Evolutionary conservation across 2,888 invertebrate genomes (phyloP), one percentile per base, ranked within the genome.

Genomic region (Scaptodrosophila latifasciaeformis): DNA sequence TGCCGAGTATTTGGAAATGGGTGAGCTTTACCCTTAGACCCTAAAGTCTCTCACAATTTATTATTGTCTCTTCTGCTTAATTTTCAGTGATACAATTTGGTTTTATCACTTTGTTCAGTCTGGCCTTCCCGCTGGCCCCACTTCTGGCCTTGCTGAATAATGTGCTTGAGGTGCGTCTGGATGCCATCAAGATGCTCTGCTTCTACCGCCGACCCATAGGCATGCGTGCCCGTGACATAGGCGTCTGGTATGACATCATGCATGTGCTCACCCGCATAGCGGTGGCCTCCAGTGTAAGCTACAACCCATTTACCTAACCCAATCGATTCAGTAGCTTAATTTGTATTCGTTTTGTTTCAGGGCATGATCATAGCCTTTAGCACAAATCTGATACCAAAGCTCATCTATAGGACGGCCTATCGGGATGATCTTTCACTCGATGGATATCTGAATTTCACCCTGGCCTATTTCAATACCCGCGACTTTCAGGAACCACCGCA

Each of bases 1-100:
- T 85, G 89, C 90, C 42, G 95, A 95, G 85, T 95, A 95, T 86
- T 87, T 95, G 49, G 95, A 95, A 89, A 95, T 96, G 94, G 91
- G 93, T 93, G 83, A 85, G 59, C 44, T 6, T n/a, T 24, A 6
- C 5, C 10, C 5, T 35, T 27, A 15, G n/a, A n/a, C 27, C 13
- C 3, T 24, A 5, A 24, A 19, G 7, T n/a, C 18, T 43, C n/a
- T n/a, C 2, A 31, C 5, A 7, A 13, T 37, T 31, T 29, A 34
- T 43, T 24, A 3, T 12, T 19, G 3, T 29, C 12, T 39, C 6
- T 13, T 19, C 7, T 24, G 4, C 24, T 24, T 24, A 24, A 3
- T 7, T 86, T 88, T 19, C 82, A 93, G 94, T 94, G 49, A 87
- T 95, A 17, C 95, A 95, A 85, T 96, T 92, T 86, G 95, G 95